Evolutionary conservation across 2,113 vertebrate species (phyloP), one percentile per base, ranked within the genome.

Genomic region (Rynchops niger): DNA sequence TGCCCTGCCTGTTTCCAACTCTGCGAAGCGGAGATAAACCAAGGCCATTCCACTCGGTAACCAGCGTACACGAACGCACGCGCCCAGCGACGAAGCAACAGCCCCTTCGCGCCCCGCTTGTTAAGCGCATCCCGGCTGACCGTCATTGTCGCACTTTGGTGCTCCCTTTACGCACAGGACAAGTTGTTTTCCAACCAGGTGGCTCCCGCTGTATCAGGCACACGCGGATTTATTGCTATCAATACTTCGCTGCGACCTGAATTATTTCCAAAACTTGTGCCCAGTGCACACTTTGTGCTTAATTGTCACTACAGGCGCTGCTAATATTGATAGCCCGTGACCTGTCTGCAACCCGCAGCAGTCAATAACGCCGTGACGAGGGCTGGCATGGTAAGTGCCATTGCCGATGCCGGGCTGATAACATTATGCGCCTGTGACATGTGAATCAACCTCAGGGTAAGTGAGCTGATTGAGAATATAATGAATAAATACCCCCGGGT

Each of bases 401-500:
- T 1, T 0, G 40, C 90, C 58, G 22, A 2, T 53, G 92, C 59
- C 4, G 4, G 4, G 82, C 86, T 62, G 90, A 42, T 59, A 72
- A 56, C 72, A 20, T 83, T n/a, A 55, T 45, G 78, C 0, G 8
- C 53, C 47, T 49, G 56, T 72, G 91, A 84, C 96, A 91, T 1
- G 52, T 5, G 92, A 72, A 16, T 7, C 95, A 45, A 53, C 65
- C 77, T 83, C 86, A 0, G 94, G 92, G 40, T 11, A 32, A 93
- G 56, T 1, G 65, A 87, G 91, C 74, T 93, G 40, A 4, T 80
- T 34, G 42, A 36, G 73, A 69, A 62, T 20, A 7, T 8, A 89
- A 92, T 73, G 91, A 96, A 92, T 94, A 96, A 97, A 97, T 79
- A 94, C 61, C 91, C 92, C 12, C 1, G 12, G 80, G 52, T 76